Evolutionary conservation across 2,113 vertebrate genomes (phyloP), one percentile per base, ranked within the genome.

Genomic region (Stegostoma tigrinum): DNA sequence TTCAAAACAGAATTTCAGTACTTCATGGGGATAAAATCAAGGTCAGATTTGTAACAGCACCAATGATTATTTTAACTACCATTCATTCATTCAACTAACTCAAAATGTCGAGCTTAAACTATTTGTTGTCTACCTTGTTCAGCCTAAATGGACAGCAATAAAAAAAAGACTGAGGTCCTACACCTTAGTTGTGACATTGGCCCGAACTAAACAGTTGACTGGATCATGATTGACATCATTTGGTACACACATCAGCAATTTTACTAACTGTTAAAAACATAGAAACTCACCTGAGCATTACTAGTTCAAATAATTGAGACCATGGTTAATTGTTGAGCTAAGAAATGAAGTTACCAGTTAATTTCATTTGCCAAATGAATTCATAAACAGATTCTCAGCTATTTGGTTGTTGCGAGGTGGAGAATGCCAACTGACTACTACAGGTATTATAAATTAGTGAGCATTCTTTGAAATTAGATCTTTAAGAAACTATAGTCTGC

Each of bases 261-360:
- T 85, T 21, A 17, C 17, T 42, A 85, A 85, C 42, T 42, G 45
- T 85, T 42, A 48, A 83, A 83, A 12, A n/a, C 42, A n/a, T 55
- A 61, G 7, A 61, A 10, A 10, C 12, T 8, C 10, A 61, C 10
- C 10, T 61, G 0, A 61, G 7, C 55, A 61, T 61, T 7, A 61
- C 55, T 61, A 85, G 45, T 85, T 85, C 83, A 85, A 85, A 85
- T 85, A 85, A 85, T 85, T 85, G 42, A 85, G 45, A 85, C 42
- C 38, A 61, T 45, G 38, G 0, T 21, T 85, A 17, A 85, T 85
- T 85, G 42, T 85, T 45, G 83, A 85, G 38, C 83, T 45, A n/a
- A 14, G 6, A 85, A 42, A 45, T 2, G 6, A 1, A 85, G 21
- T 42, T 45, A 34, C 17, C 45, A 83, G 38, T 14, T 83, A 12